Evolutionary conservation across 2,797 vertebrate genomes (phyloP).

Genomic region (Scleropages formosus): DNA sequence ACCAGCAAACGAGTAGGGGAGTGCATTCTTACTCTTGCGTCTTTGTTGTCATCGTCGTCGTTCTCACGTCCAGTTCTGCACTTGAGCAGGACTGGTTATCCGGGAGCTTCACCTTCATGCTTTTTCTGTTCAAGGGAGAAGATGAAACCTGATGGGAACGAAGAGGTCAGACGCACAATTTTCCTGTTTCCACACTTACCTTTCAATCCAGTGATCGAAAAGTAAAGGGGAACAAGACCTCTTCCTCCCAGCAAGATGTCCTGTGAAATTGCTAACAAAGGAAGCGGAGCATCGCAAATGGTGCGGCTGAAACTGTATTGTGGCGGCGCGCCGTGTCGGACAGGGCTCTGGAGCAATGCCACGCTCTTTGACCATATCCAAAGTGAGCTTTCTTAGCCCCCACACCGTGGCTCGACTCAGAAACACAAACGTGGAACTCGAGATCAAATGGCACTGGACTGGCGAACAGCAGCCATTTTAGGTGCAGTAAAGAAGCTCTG

Average conservation of each 20-base stretch:
- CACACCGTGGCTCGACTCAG: neutral
- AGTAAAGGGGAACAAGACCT: neutral
- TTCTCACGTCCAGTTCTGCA: too few species aligned
- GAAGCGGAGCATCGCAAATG: slow-evolving; percentile 11
- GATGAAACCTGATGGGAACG: slow-evolving; percentile 6
- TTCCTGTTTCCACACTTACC: slow-evolving; percentile 8
- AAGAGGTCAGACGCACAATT: slow-evolving; percentile 20
- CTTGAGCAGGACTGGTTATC: neutral
- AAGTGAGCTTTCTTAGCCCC: slow-evolving; percentile 15
- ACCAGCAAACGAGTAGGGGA: neutral
- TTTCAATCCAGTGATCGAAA: neutral
- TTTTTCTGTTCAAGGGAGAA: neutral
- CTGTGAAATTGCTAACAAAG: slow-evolving; percentile 28
- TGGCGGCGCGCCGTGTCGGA: slow-evolving; percentile 22
- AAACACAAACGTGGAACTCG: neutral
- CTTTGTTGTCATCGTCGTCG: neutral
- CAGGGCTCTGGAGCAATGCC: slow-evolving; percentile 12
- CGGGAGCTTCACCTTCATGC: neutral
- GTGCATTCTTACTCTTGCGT: neutral
- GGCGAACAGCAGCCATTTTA: too few species aligned
- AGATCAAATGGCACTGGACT: neutral
- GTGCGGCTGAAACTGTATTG: slow-evolving; percentile 1
- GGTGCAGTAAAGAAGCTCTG: too few species aligned
- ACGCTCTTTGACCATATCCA: neutral
- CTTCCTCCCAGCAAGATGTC: slow-evolving; percentile 17